A percentile compares a stretch with the other conserved stretches of the same genome.
Evolutionary conservation across 2,797 vertebrate genomes (phyloP).

Genomic region (Pseudotriccus pelzelni): DNA sequence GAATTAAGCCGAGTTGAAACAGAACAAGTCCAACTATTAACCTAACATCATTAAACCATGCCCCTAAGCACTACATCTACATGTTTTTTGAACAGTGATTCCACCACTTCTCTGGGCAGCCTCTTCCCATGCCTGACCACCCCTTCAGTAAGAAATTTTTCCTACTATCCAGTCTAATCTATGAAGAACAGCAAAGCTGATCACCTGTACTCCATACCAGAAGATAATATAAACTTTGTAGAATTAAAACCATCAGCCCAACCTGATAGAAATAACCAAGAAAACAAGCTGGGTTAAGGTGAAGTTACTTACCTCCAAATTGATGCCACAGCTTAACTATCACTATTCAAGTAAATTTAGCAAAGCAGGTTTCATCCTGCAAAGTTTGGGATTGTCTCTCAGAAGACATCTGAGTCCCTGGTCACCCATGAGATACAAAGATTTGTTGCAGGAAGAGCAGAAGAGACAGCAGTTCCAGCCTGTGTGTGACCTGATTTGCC

Average conservation of each 20-base stretch:
- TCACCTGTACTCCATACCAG: not conserved
- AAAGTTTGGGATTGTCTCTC: not conserved
- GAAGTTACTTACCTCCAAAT: not conserved
- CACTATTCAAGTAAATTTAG: not conserved
- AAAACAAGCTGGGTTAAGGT: not conserved
- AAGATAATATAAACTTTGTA: not conserved
- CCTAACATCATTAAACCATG: not conserved
- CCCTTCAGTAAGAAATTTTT: not conserved
- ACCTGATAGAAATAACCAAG: not conserved
- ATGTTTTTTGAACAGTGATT: not conserved
- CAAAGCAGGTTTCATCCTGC: not conserved
- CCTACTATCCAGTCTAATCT: not conserved
- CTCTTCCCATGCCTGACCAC: not conserved
- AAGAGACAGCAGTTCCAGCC: not conserved
- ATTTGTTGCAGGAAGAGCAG: not conserved
- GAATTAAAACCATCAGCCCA: not conserved
- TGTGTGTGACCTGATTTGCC: accelerated
- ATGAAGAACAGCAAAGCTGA: not conserved
- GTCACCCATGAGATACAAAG: not conserved
- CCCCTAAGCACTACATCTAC: not conserved
- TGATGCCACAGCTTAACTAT: not conserved
- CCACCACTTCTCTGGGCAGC: not conserved
- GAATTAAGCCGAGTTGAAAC: not conserved
- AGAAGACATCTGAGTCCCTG: not conserved
- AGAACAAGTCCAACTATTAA: not conserved